Evolutionary conservation across 2,797 vertebrate genomes (phyloP).

Genomic region (Myripristis murdjan): DNA sequence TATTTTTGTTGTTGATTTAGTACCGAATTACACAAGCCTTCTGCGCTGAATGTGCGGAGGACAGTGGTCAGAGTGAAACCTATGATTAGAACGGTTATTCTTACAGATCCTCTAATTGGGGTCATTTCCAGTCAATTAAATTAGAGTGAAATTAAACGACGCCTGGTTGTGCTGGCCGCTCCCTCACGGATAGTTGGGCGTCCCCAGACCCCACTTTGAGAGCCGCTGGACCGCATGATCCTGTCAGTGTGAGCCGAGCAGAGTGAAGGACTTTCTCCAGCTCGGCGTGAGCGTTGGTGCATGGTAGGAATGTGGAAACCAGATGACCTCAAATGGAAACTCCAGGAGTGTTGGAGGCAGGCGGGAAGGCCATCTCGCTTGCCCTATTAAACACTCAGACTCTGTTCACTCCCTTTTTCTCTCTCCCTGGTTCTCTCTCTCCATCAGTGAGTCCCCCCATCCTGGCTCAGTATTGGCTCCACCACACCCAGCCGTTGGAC

Average conservation of each 20-base stretch:
- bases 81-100: too few species aligned
- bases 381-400: conserved; percentile 72
- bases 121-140: neutral
- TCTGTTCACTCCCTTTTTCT: conserved; percentile 28
- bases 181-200: conserved; percentile 37
- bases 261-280: conserved; percentile 64
- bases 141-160: neutral
- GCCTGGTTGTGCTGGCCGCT: conserved; percentile 27
- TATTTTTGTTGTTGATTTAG: neutral
- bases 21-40: too few species aligned
- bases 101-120: too few species aligned
- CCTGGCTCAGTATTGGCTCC: conserved; percentile 55
- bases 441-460: conserved; percentile 34
- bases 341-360: conserved; percentile 66
- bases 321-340: conserved; percentile 86
- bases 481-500: conserved; percentile 66
- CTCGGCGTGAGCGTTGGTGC: conserved; percentile 60
- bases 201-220: conserved; percentile 42
- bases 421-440: conserved; percentile 12
- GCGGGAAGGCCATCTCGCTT: conserved; percentile 68
- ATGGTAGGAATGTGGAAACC: conserved; percentile 83
- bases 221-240: conserved; percentile 30
- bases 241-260: conserved; percentile 20
- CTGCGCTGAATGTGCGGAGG: too few species aligned
- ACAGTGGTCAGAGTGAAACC: too few species aligned